Base-by-base conservation (phyloP, 2,797 vertebrate species). In the Morelia viridis region DNA sequence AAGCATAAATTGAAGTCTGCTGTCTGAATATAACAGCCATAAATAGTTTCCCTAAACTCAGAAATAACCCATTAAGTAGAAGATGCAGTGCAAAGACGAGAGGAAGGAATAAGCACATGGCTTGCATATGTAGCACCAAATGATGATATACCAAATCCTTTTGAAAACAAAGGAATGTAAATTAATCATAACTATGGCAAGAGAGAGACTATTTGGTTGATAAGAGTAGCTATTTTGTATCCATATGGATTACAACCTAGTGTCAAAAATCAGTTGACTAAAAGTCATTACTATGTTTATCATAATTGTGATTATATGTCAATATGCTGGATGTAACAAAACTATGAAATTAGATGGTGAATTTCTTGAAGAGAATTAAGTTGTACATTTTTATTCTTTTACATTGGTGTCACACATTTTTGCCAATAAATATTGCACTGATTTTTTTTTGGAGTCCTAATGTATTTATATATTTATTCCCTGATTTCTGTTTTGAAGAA, bases 381-480 rank as follows among this genome's bases (percentile, higher is more conserved):
- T 92, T 90, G 87, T 91, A 26, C 87, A 68, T 89, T 89, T 92
- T 95, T 88, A 60, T 41, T 94, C 1, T 85, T 92, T 92, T 89
- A 76, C 41, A 46, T 80, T 91, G 65, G 89, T 93, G 91, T 71
- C 93, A 85, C 89, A 46, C 53, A 94, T 61, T 94, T 87, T 92
- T 92, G n/a, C 92, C 89, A 53, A 90, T 93, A 93, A n/a, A 68
- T 57, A 6, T 89, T 94, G 56, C 88, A 93, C 28, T 58, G 6
- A 87, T 92, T 95, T 95, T 95, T 95, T 80, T 89, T 89, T 68
- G 11, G 31, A n/a, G n/a, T 88, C 88, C 94, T 90, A 35, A 56
- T 93, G 31, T 84, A 58, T 89, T 41, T 93, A 86, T 89, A 85
- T 60, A 71, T 56, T 41, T 89, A 8, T 93, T 95, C 41, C 28